Evolutionary conservation across 2,113 vertebrate genomes (phyloP), one percentile per base, ranked within the genome.

Genomic region (Parus major): DNA sequence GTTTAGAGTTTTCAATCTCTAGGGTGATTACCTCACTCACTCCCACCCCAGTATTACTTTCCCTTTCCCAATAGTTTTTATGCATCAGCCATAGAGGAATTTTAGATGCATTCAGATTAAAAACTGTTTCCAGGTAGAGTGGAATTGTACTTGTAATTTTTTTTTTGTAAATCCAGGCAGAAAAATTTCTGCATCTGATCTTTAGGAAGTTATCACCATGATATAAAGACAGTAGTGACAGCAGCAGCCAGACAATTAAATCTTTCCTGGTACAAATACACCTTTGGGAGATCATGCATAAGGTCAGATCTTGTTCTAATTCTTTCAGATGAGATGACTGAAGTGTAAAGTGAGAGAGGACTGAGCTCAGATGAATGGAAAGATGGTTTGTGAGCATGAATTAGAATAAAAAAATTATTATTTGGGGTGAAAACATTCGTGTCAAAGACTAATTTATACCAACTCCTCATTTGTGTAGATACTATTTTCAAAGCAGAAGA

Each of bases 251-350:
- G 42, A 23, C 35, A 76, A 79, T 57, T 88, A 78, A 92, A 86
- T 79, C 82, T 81, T 81, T 60, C 46, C 64, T 82, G 11, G 12
- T 76, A 39, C 65, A 93, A 95, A 95, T 80, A 73, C 55, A 70
- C 84, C 75, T 85, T 46, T 82, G 64, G 57, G 89, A 93, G 78
- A 90, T 57, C 12, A 31, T 72, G 12, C 31, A 46, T 87, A 90
- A 91, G 81, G 79, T 82, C 79, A 95, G 39, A 86, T 33, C 75
- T 70, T 83, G n/a, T 76, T 88, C 87, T 88, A 92, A 80, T 83
- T 86, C n/a, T 81, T 82, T 65, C 39, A 75, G 68, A 52, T 76
- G 53, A 78, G 41, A 56, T 69, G 66, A 65, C 36, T 88, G 68
- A 92, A 81, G 39, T 83, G 24, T 82, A 57, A 95, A 93, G 39